Base-by-base conservation (phyloP, 2,797 vertebrate species). In the Scarus forsteni region DNA sequence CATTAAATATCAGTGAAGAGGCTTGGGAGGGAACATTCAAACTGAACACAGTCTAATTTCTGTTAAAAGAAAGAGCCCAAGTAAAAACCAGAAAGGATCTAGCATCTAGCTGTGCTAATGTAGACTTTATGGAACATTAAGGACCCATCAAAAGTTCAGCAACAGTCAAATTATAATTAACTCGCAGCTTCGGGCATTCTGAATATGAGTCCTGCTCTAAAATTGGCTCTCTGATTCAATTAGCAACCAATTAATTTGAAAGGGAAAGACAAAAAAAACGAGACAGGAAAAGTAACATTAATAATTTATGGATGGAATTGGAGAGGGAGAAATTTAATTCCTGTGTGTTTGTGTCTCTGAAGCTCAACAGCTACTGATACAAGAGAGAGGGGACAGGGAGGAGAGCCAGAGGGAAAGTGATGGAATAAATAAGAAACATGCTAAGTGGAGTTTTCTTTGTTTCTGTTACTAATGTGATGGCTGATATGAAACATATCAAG, bases 191-290 rank as follows among this genome's bases (percentile, higher is more conserved):
- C 12, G 57, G 63, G 66, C 66, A 51, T 60, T 73, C 10, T 65
- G 54, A 58, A 79, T 78, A 52, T 49, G 49, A 66, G 58, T 16
- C 44, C 70, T 44, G 34, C 16, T 73, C 70, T 87, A 86, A 90
- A 88, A 84, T 82, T 87, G 88, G 71, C 76, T 70, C 60, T 61
- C 51, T 44, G 65, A 74, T 52, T 11, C 60, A 89, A 88, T 90
- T 87, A 89, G 74, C 72, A 57, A 72, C 75, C 77, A 79, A 85
- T 88, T 89, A 55, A 90, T 88, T 87, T 82, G 76, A 44, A 83
- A 71, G 66, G 66, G 66, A 61, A 59, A 64, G 60, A 66, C 60
- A 80, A 75, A 72, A 18, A 80, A 75, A 72, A 77, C n/a, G 80
- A 77, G 71, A 73, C 49, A 62, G 59, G 54, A 79, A 60, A 70